Base-by-base conservation (phyloP, 2,797 vertebrate species). In the Hydrolagus colliei region DNA sequence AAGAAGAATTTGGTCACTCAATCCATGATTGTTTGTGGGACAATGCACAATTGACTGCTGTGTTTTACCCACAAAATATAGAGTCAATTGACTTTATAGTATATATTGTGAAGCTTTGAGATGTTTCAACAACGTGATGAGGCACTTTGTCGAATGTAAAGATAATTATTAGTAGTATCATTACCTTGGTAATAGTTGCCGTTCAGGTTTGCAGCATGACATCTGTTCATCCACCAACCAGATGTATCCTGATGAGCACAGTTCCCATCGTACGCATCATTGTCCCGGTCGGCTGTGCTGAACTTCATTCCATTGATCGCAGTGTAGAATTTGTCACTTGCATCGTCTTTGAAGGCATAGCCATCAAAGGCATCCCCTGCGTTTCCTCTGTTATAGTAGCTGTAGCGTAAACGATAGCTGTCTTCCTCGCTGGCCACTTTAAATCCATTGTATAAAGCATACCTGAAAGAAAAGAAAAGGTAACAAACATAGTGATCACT, bases 171-270 rank as follows among this genome's bases (percentile, higher is more conserved):
- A 52, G 41, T 52, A 52, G 6, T 52, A 52, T 5, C n/a, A 88
- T 90, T 92, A 99, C 97, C 96, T 89, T 1, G 85, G 88, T 98
- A 97, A 88, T 98, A 99, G 94, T 93, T 92, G 88, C 98, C 98
- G 4, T 99, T 99, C 89, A 99, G 93, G 88, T 99, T 95, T 68
- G 91, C 97, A 67, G 98, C 98, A 0, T 99, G 98, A 71, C 98
- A 99, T 68, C 93, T 95, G 86, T 99, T 99, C 98, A 99, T 99
- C 98, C 98, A 99, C 98, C 98, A 99, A 9, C 98, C 98, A 4
- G 97, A 96, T 63, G 96, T 95, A 0, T 98, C 97, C 90, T 99
- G 95, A 76, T 88, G 86, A 22, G 98, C 98, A 87, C 97, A 99
- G 92, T 96, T 96, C 73, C 94, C 95, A 0, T 90, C 86, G 4